Evolutionary conservation across 2,797 vertebrate species (phyloP), one percentile per base, ranked within the genome.

Genomic region (Anguilla obscura): DNA sequence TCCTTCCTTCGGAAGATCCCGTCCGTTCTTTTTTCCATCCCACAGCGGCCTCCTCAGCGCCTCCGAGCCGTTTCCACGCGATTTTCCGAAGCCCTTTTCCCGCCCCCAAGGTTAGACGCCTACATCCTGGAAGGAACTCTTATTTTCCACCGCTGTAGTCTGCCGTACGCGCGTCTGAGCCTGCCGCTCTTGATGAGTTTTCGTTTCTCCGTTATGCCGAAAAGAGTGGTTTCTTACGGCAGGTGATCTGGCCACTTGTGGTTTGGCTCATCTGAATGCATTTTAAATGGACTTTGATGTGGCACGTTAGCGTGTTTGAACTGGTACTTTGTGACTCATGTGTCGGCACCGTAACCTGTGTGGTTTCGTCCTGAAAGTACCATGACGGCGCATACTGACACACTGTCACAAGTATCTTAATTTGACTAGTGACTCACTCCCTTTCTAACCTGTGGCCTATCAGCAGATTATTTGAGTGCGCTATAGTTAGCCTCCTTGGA

Each of bases 401-500:
- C 83, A 16, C 52, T 33, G 33, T 56, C 52, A 56, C 54, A 33
- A 7, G 50, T 84, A 14, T 52, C 80, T 45, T 58, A 12, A 50
- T 84, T 50, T 54, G 56, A 54, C 30, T 4, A 30, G 50, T 54
- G 48, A 84, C 50, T 56, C 79, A 76, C 74, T 82, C 27, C 9
- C 79, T 24, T 82, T 45, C 9, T 82, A 82, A 82, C 83, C 50
- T 30, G 14, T 33, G 80, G 48, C 80, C 7, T 52, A 48, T 52
- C 80, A 84, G 52, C 50, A 56, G 30, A 45, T 79, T 79, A 21
- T 82, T 58, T 84, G 21, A 30, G 83, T 24, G 14, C 18, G 79
- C 79, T 82, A 50, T 50, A 54, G 52, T 84, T 84, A 56, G 83
- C 52, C 50, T 58, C 33, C 33, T 52, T 84, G 83, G 52, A 56